phyloP scores from a whole-genome alignment of 2,797 vertebrate species.

The Ctenosaura bakeri region DNA sequence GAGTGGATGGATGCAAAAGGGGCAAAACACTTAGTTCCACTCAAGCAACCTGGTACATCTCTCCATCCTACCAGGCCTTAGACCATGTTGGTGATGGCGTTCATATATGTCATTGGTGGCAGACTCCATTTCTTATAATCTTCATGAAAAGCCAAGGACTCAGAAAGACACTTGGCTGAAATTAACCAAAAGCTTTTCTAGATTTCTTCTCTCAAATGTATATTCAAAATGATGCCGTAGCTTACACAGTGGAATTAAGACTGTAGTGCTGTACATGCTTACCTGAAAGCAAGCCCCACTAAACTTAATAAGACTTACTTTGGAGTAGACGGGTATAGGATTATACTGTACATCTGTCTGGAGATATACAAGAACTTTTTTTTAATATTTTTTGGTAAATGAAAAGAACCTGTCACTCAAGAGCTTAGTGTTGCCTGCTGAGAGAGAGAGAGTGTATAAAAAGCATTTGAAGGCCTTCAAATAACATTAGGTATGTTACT shows the following conservation, averaged over 20 bases:
- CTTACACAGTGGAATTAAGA: not conserved
- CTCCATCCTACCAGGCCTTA: not conserved
- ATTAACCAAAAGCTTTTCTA: not conserved
- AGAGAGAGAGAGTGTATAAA: too few species aligned
- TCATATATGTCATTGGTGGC: not conserved
- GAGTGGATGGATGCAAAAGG: not conserved
- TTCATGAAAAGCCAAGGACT: too few species aligned
- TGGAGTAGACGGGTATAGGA: not conserved
- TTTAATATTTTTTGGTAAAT: not conserved
- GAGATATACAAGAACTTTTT: not conserved
- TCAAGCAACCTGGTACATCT: too few species aligned
- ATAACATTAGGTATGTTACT: not conserved
- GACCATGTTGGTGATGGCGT: not conserved
- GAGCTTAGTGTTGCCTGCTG: not conserved
- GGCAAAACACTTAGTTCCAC: too few species aligned
- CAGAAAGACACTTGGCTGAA: not conserved
- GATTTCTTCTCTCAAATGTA: not conserved
- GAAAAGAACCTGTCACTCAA: not conserved
- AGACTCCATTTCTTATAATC: not conserved
- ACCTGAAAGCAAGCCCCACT: not conserved
- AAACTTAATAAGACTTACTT: not conserved
- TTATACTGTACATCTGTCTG: not conserved
- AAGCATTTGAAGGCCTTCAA: not conserved
- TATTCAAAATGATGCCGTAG: not conserved
- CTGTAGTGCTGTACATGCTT: not conserved